Evolutionary conservation across 2,888 invertebrate species (phyloP).

Genomic region (Hermaeophaga mercurialis): DNA sequence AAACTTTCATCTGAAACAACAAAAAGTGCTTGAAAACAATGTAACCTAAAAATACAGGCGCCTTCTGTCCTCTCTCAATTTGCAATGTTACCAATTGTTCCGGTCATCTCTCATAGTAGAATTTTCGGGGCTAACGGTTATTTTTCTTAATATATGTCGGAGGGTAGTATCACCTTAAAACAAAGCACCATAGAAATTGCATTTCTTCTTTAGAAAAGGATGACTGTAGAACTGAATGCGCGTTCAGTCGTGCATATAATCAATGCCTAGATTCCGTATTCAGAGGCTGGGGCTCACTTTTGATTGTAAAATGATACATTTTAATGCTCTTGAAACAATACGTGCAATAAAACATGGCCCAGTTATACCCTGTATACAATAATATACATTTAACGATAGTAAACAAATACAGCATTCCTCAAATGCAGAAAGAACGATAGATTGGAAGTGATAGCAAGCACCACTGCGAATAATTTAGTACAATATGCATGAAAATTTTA

Average conservation of each 20-base stretch:
- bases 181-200: slow-evolving; percentile 13
- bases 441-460: too few species aligned
- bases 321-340: slow-evolving; percentile 51
- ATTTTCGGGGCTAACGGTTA: too few species aligned
- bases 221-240: slow-evolving; percentile 32
- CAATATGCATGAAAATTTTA: too few species aligned
- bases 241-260: slow-evolving; percentile 53
- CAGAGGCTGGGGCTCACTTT: slow-evolving; percentile 48
- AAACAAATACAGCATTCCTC: slow-evolving; percentile 31
- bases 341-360: slow-evolving; percentile 47
- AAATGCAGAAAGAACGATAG: slow-evolving; percentile 13
- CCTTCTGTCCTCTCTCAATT: too few species aligned
- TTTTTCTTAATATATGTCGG: neutral
- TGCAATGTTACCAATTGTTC: too few species aligned
- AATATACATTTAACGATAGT: slow-evolving; percentile 29
- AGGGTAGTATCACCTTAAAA: neutral
- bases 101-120: too few species aligned
- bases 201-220: slow-evolving; percentile 15
- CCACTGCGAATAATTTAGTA: too few species aligned
- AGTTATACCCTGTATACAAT: slow-evolving; percentile 38
- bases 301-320: slow-evolving; percentile 54
- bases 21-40: too few species aligned
- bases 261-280: slow-evolving; percentile 52
- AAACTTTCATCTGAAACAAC: too few species aligned
- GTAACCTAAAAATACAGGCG: too few species aligned